Evolutionary conservation across 1,140 invertebrate species (phyloP), one percentile per base, ranked within the genome.

Genomic region (Zophobas morio): DNA sequence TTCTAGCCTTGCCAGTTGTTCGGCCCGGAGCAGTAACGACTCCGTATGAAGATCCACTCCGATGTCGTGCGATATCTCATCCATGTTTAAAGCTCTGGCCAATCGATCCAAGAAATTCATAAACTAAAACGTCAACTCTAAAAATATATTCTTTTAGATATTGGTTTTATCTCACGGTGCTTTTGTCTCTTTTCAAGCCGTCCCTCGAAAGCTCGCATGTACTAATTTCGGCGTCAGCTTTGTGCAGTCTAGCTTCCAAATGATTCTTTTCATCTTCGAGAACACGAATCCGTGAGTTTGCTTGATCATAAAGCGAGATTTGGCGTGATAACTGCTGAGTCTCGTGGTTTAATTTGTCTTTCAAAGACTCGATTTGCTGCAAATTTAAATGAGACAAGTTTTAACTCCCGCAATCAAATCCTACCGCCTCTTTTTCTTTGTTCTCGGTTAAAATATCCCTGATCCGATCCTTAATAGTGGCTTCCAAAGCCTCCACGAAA

Each of bases 41-140:
- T 96, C 94, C 0, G 93, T 94, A 85, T 94, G 93, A 36, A 95
- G 87, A 84, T 95, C 94, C 20, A 94, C 90, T 4, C 94, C 94
- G 60, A 93, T 89, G 79, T 95, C 94, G 81, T 93, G 89, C 0
- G 93, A 92, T 79, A 94, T 91, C 85, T 94, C 93, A 83, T 94
- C 93, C 90, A 94, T 91, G 82, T 93, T 92, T 83, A 94, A 88
- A 6, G 91, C 92, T 78, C 91, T 88, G 74, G 92, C 91, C 47
- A 96, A 84, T 56, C 94, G 88, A 81, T 94, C 93, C 82, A 94
- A 84, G 85, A 94, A 94, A 80, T 91, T 89, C 82, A 92, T 89
- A 82, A 93, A 93, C 93, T 94, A 85, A 49, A 87, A 87, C 79
- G 34, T 8, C 34, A 49, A 72, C 6, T 8, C 20, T 74, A 54